These are phyloP conservation scores for Eonycteris spelaea DNA, from an alignment of 2,113 vertebrate species.

Conservation along the genomic window DNA sequence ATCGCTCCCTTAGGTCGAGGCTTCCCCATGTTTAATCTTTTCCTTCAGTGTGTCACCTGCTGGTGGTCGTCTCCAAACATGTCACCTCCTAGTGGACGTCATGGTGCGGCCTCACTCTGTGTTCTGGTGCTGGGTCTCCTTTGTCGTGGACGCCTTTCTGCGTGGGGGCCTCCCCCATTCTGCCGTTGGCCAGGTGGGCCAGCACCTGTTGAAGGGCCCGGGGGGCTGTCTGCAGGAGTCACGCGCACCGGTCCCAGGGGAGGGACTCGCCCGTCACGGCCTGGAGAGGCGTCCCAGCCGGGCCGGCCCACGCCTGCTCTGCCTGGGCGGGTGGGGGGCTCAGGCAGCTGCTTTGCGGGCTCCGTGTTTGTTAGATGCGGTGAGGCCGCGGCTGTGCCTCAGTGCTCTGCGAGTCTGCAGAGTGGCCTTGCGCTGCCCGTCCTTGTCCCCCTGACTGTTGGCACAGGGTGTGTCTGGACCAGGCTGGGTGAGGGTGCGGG, in stretches of 20 bases:
- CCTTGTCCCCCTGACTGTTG: neutral
- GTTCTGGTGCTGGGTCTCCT: neutral
- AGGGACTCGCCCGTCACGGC: neutral
- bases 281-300: fast-evolving
- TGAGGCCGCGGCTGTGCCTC: neutral
- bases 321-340: neutral
- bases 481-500: fast-evolving
- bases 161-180: fast-evolving
- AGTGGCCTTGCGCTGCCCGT: fast-evolving
- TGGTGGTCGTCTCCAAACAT: neutral
- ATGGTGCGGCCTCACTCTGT: fast-evolving
- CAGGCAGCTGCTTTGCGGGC: too few relatives aligned
- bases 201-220: too few relatives aligned
- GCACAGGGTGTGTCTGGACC: neutral
- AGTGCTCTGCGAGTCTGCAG: fast-evolving
- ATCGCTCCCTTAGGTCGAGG: fast-evolving
- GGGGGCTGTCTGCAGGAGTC: neutral
- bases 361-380: fast-evolving
- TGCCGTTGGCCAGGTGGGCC: neutral
- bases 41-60: fast-evolving
- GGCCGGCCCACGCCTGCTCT: neutral
- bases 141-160: too few relatives aligned
- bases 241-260: neutral
- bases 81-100: neutral
- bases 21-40: fast-evolving